Evolutionary conservation across 2,888 invertebrate genomes (phyloP), one percentile per base, ranked within the genome.

Genomic region (Scaptomyza cyrtandrae): DNA sequence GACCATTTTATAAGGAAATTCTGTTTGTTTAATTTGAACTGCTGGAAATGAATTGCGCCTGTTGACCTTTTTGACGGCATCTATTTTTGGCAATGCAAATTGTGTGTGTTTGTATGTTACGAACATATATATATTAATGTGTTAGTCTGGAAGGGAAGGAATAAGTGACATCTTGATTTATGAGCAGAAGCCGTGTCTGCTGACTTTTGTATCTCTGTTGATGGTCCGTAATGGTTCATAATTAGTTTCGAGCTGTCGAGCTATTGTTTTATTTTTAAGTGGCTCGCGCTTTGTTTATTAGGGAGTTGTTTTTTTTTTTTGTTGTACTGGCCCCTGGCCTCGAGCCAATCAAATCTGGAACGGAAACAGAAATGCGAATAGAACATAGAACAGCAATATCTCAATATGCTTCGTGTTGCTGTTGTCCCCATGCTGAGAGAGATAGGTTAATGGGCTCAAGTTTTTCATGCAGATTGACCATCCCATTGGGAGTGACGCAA

Each of bases 151-250:
- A 48, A 19, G 7, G 9, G 43, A 14, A 45, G 41, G 48, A 72
- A 7, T 4, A 9, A 85, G 88, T 89, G 88, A 87, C 84, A 81
- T 87, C 87, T 86, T 85, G 89, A 85, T 89, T 88, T 87, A 85
- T 80, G 89, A 48, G 46, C 76, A 55, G 72, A 61, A 69, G 54
- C 76, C 71, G 71, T 39, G 55, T n/a, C 10, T 45, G 33, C 50
- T 60, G 35, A 67, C 72, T 73, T 67, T 73, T 48, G 55, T 73
- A 59, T 53, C 49, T 64, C 52, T 61, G 64, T 55, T 75, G 75
- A 72, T 80, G 63, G 65, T 67, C 69, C 65, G 64, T 65, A 82
- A 75, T 79, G 71, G 68, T 59, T 69, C 73, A 76, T 80, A 83
- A 86, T 86, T 83, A 88, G 88, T 80, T 80, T 13, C 10, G 13